A percentile compares a stretch with the other conserved stretches of the same genome.
Evolutionary conservation across 2,113 vertebrate species (phyloP).

Genomic region (Colaptes auratus): DNA sequence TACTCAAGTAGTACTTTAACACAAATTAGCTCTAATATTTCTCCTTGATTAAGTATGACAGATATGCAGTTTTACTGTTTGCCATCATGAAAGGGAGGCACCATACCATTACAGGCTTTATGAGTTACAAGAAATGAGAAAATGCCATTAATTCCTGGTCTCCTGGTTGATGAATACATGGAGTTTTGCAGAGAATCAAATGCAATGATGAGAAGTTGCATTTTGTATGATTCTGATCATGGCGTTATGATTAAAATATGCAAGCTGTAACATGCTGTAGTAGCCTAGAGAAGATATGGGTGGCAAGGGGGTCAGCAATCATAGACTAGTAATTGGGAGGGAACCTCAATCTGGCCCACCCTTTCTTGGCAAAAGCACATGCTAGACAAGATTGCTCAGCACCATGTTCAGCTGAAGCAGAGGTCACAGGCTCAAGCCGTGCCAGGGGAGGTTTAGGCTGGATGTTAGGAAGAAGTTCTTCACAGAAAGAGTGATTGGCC

Average conservation of each 20-base stretch:
- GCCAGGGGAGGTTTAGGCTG: too few species aligned
- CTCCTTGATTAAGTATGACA: slow-evolving; percentile 60
- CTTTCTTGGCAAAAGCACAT: background rate
- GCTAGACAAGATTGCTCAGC: background rate
- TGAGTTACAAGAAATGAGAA: slow-evolving; percentile 49
- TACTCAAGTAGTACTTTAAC: slow-evolving; percentile 47
- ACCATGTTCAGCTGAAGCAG: background rate
- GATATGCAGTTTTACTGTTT: background rate
- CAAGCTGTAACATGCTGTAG: background rate
- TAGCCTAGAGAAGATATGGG: background rate
- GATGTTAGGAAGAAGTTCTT: too few species aligned
- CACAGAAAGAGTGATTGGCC: too few species aligned
- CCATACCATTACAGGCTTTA: background rate
- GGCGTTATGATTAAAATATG: background rate
- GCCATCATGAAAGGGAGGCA: background rate
- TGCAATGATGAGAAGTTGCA: background rate
- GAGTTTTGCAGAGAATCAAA: background rate
- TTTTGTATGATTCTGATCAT: background rate
- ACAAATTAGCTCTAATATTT: slow-evolving; percentile 59
- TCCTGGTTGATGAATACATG: background rate
- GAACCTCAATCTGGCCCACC: background rate
- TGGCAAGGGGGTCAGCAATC: background rate
- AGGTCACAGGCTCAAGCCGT: too few species aligned
- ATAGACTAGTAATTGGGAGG: background rate
- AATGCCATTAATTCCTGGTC: slow-evolving; percentile 4